A percentile compares a stretch with the other conserved stretches of the same genome.
Conservation (phyloP, 2,797 vertebrate species). For the Rhadinocentrus ornatus region DNA sequence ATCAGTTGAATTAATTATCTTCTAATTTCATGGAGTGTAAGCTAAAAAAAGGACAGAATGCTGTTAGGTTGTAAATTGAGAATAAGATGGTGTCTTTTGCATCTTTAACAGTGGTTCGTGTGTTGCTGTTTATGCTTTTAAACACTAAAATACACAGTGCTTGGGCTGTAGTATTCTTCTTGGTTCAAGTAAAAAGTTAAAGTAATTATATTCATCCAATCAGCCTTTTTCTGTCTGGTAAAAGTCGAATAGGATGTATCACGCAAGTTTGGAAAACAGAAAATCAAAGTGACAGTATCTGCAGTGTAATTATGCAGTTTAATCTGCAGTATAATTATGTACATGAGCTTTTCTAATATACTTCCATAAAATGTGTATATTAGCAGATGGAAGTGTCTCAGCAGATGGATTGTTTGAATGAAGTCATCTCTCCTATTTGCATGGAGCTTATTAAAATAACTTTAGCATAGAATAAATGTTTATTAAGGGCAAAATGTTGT, state of each 20-base stretch:
- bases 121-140: not conserved
- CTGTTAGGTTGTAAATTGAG: not conserved
- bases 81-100: not conserved
- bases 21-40: slow-evolving; percentile 48
- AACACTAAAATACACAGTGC: not conserved
- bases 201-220: not conserved
- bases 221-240: not conserved
- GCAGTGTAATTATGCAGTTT: not conserved
- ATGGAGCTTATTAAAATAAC: not conserved
- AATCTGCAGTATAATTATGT: not conserved
- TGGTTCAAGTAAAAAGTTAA: not conserved
- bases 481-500: too few species aligned
- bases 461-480: too few species aligned
- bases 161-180: not conserved
- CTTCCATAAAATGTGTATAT: not conserved
- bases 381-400: too few species aligned
- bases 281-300: not conserved
- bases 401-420: not conserved
- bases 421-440: not conserved
- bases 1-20: slow-evolving; percentile 72
- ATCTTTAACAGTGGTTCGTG: not conserved
- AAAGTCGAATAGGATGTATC: not conserved
- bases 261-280: not conserved
- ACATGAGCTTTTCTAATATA: not conserved
- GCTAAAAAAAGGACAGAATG: not conserved